phyloP scores from a whole-genome alignment of 2,888 invertebrate genomes.

The Tortrix viridana region DNA sequence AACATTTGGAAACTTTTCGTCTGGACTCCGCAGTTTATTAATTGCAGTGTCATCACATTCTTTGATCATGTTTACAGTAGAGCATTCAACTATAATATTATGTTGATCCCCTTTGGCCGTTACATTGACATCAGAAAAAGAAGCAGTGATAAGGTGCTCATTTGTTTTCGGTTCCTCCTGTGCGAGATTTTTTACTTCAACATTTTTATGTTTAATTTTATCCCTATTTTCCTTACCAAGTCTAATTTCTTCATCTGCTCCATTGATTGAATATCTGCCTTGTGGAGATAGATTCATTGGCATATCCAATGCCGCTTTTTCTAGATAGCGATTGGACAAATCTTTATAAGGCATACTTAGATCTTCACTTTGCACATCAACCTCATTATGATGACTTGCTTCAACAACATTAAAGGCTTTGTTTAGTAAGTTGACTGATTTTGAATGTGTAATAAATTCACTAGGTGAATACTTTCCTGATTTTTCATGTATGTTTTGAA shows the following conservation, averaged over 20 bases:
- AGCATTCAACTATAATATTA: not conserved
- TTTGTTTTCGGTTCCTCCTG: constrained; percentile 4
- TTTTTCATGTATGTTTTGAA: constrained; percentile 3
- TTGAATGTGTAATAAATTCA: not conserved
- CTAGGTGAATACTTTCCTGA: not conserved
- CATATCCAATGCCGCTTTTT: constrained; percentile 21
- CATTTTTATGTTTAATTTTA: not conserved
- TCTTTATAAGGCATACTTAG: constrained; percentile 10
- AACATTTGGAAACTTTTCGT: not conserved
- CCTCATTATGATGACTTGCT: not conserved
- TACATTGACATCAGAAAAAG: not conserved
- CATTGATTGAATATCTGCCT: constrained; percentile 16
- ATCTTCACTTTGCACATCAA: constrained; percentile 16
- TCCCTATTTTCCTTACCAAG: not conserved
- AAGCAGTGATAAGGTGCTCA: not conserved
- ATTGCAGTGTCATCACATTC: not conserved
- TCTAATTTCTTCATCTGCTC: constrained; percentile 22
- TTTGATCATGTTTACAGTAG: not conserved
- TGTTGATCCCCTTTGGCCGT: not conserved
- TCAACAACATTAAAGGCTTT: constrained; percentile 13
- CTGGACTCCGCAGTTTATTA: not conserved
- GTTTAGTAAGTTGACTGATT: constrained; percentile 11
- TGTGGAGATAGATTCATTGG: constrained; percentile 38
- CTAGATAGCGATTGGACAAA: constrained; percentile 20
- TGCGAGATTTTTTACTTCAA: constrained; percentile 3